These are phyloP conservation scores for Hermaeophaga mercurialis DNA, from an alignment of 2,888 invertebrate species.

Conservation along the genomic window DNA sequence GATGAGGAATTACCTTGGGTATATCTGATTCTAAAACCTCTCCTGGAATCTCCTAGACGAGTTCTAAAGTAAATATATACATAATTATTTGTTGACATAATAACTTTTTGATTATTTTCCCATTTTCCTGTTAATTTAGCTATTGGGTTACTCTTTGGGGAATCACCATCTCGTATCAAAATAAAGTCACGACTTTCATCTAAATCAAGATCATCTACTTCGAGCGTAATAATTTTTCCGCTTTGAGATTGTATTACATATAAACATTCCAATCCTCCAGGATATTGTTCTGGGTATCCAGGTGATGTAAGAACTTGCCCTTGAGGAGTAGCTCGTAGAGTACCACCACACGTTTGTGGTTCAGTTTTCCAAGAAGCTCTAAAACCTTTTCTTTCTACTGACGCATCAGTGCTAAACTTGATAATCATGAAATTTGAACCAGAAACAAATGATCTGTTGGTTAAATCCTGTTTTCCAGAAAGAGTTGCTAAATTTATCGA, in stretches of 20 bases:
- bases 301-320: conserved; percentile 89
- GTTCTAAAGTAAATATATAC: conserved; percentile 92
- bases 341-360: conserved; percentile 90
- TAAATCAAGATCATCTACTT: conserved; percentile 85
- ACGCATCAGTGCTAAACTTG: conserved; percentile 93
- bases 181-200: conserved; percentile 85
- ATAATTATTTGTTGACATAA: conserved; percentile 89
- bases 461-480: conserved; percentile 88
- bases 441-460: conserved; percentile 85
- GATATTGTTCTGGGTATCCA: conserved; percentile 90
- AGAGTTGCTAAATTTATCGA: conserved; percentile 89
- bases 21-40: conserved; percentile 89
- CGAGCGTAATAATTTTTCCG: conserved; percentile 90
- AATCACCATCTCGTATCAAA: conserved; percentile 87
- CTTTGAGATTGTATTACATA: conserved; percentile 90
- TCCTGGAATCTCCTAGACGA: conserved; percentile 84
- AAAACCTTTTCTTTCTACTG: conserved; percentile 92
- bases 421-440: conserved; percentile 98
- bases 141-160: conserved; percentile 83
- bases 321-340: conserved; percentile 83
- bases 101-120: conserved; percentile 76
- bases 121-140: conserved; percentile 81
- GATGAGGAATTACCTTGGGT: conserved; percentile 61
- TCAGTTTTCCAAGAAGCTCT: conserved; percentile 93
- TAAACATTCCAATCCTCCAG: conserved; percentile 94